phyloP scores from a whole-genome alignment of 64 coral and sea anemone genomes.

The Orbicella faveolata region DNA sequence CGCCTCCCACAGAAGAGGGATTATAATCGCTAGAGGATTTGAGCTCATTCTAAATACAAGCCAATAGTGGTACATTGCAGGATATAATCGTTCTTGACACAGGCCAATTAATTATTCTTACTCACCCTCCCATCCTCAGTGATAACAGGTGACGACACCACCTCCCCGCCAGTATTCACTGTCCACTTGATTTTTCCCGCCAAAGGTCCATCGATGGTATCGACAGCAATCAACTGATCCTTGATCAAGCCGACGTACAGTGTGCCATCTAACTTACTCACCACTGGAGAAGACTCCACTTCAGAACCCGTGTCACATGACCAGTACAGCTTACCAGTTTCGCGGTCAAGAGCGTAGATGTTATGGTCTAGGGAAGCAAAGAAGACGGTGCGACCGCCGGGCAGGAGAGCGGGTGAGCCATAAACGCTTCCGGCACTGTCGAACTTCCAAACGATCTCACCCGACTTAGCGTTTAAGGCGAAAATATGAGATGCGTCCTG shows the following conservation, averaged over 20 bases:
- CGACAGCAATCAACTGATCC: conserved; percentile 71
- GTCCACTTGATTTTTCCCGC: conserved; percentile 78
- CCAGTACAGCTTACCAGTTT: conserved; percentile 69
- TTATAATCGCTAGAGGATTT: too few species aligned
- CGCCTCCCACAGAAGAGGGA: too few species aligned
- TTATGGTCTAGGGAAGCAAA: conserved; percentile 86
- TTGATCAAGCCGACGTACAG: conserved; percentile 83
- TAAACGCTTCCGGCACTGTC: conserved; percentile 62
- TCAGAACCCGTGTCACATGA: conserved; percentile 77
- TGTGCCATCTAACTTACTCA: conserved; percentile 72
- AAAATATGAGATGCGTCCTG: conserved; percentile 52
- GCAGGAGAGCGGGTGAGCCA: conserved; percentile 42
- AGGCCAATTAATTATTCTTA: too few species aligned
- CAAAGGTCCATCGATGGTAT: conserved; percentile 72
- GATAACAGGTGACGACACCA: conserved; percentile 78
- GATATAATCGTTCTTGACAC: too few species aligned
- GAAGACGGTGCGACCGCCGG: conserved; percentile 52
- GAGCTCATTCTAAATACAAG: too few species aligned
- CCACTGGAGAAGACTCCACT: conserved; percentile 74
- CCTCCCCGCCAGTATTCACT: conserved; percentile 75
- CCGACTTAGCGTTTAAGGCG: conserved; percentile 45
- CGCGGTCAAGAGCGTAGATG: conserved; percentile 74
- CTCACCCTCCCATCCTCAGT: conserved; percentile 84
- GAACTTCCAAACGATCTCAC: conserved; percentile 72
- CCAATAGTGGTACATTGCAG: too few species aligned